Conservation (phyloP, 2,888 invertebrate genomes). For the Megalurothrips usitatus region DNA sequence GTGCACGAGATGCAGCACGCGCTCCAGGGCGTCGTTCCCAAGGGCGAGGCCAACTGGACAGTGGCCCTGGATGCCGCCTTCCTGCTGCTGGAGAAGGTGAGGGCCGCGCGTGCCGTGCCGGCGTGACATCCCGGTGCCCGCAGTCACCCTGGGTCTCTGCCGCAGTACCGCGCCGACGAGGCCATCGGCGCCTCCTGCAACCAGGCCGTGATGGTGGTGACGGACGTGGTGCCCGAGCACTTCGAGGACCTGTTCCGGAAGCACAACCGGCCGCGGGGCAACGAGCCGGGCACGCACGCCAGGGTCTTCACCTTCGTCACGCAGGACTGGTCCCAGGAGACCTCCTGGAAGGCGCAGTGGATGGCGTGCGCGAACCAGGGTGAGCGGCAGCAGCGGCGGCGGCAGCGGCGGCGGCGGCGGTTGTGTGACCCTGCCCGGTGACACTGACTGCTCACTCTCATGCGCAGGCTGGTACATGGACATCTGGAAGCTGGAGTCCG, state of each 20-base stretch:
- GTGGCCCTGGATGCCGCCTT: neutral
- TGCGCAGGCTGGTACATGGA: neutral
- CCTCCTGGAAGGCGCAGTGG: neutral
- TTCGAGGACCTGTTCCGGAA: neutral
- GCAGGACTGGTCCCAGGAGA: neutral
- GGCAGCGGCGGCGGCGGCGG: too few species aligned
- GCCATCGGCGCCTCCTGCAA: neutral
- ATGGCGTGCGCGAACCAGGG: constrained; percentile 16
- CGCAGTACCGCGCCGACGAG: neutral
- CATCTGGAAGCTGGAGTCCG: neutral
- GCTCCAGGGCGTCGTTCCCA: neutral
- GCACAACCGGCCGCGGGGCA: neutral
- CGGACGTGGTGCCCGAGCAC: constrained; percentile 16
- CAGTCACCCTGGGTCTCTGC: neutral
- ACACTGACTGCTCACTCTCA: neutral
- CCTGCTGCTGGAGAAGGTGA: neutral
- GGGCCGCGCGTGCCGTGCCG: neutral
- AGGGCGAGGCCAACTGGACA: neutral
- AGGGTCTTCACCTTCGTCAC: neutral
- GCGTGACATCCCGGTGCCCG: neutral
- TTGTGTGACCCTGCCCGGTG: too few species aligned
- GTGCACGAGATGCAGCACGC: constrained; percentile 2
- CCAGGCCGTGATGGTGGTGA: constrained; percentile 14
- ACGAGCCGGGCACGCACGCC: neutral
- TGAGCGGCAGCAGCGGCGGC: neutral